Base-by-base conservation (phyloP, 2,797 vertebrate species). In the Rhabdophis nuchalis region DNA sequence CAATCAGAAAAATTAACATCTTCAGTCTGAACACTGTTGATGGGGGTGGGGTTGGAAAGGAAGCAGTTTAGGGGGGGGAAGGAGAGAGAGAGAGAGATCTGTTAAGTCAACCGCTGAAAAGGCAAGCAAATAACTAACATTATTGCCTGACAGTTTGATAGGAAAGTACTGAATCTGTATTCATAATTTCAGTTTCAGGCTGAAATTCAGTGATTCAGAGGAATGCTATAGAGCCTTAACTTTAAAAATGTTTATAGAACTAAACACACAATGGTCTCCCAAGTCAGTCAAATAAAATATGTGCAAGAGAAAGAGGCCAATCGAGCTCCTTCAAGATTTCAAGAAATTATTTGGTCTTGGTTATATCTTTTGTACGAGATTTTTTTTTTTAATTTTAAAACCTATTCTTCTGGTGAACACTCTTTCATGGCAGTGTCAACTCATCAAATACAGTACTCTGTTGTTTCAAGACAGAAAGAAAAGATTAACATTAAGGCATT, bases 401-500 rank as follows among this genome's bases (percentile, higher is more conserved):
- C 93, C 90, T 91, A 0, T 91, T 93, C 92, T 95, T 94, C 94
- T 87, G 89, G 92, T 46, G 85, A 93, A 95, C 91, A 86, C 92
- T 95, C 95, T 95, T 94, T 96, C 94, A 93, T 92, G 96, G 96
- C 94, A 95, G 93, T 95, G 91, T 91, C 92, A 96, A 93, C 94
- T 96, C 91, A 88, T 95, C 95, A 72, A 92, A 95, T 92, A 96
- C 93, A 97, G 94, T 92, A 91, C 94, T 97, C 94, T 94, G 94
- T 92, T 93, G 96, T 95, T 93, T 96, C 92, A 97, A 96, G 72
- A 97, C 86, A 96, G 94, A 96, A 90, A 90, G 86, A 89, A 96
- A 96, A 95, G 91, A 93, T 93, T 58, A 96, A 97, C 96, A 97
- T 97, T 97, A 98, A 98, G 97, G 97, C 96, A 14, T 97, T 46